These are phyloP conservation scores for Myiagra hebetior DNA, from an alignment of 2,113 vertebrate genomes.

Conservation along the genomic window DNA sequence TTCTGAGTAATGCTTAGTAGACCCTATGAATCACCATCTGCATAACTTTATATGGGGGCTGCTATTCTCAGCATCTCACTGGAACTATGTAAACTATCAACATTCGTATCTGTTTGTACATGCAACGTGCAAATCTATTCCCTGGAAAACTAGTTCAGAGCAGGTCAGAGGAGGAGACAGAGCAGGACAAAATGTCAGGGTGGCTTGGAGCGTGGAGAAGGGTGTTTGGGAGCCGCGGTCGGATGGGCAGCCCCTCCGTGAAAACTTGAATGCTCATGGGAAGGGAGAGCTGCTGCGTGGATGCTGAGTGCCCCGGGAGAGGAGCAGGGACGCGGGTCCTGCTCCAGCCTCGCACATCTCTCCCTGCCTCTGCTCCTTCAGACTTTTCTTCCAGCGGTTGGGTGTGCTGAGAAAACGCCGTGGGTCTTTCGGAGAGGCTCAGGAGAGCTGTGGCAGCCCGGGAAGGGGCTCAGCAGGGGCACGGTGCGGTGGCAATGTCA, in stretches of 20 bases:
- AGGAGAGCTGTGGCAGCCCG: background rate
- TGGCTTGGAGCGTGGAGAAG: background rate
- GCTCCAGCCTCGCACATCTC: background rate
- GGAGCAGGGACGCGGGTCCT: background rate
- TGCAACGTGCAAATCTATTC: background rate
- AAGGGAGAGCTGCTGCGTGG: background rate
- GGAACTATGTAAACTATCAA: conserved; percentile 18
- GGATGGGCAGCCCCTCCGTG: background rate
- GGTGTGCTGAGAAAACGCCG: rapidly evolving
- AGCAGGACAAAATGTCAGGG: background rate
- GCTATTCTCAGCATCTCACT: conserved; percentile 39
- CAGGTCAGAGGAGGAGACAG: background rate
- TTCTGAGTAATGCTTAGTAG: conserved; percentile 34
- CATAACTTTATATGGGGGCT: conserved; percentile 58
- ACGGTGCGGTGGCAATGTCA: background rate
- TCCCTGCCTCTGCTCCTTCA: background rate
- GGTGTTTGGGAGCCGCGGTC: background rate
- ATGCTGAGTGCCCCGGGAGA: rapidly evolving
- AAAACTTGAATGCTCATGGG: background rate
- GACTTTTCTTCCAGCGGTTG: background rate
- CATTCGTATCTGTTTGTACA: background rate
- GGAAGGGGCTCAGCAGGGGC: background rate
- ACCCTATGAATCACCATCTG: conserved; percentile 54
- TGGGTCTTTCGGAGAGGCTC: background rate
- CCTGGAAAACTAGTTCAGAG: background rate